phyloP scores from a whole-genome alignment of 2,797 vertebrate genomes.

The Xerus rutilus region DNA sequence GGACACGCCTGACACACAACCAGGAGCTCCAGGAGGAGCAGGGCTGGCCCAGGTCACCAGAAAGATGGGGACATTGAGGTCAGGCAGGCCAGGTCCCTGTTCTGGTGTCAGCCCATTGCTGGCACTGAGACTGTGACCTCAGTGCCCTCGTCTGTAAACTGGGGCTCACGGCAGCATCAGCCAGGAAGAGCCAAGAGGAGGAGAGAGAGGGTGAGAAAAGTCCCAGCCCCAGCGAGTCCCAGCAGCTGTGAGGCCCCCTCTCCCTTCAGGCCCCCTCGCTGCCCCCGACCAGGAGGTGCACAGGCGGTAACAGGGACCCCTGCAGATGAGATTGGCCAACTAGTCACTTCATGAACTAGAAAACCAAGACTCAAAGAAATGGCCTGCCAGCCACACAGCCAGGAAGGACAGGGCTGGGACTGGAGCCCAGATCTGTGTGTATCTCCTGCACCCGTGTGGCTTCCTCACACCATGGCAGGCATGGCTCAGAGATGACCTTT shows the following conservation, averaged over 20 bases:
- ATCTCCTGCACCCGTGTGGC: not conserved
- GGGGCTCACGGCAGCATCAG: not conserved
- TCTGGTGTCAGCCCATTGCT: not conserved
- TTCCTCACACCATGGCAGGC: too few species aligned
- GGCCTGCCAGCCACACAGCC: too few species aligned
- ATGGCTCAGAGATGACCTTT: not conserved
- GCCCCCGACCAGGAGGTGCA: not conserved
- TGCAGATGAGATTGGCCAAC: not conserved
- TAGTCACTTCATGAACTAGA: not conserved
- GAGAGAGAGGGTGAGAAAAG: not conserved
- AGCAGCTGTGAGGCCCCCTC: too few species aligned
- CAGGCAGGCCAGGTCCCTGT: not conserved
- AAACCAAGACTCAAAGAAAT: not conserved
- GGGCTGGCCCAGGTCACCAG: too few species aligned
- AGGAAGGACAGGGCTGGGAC: not conserved
- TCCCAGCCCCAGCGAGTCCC: not conserved
- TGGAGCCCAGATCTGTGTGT: not conserved
- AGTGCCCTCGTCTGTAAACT: not conserved
- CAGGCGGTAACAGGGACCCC: not conserved
- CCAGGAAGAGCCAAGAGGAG: not conserved
- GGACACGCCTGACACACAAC: too few species aligned
- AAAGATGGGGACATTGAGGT: not conserved
- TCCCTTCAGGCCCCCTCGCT: not conserved
- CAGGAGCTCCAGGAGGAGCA: too few species aligned
- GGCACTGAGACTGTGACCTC: not conserved